Evolutionary conservation across 1,140 invertebrate genomes (phyloP), one percentile per base, ranked within the genome.

Genomic region (Anoplophora glabripennis): DNA sequence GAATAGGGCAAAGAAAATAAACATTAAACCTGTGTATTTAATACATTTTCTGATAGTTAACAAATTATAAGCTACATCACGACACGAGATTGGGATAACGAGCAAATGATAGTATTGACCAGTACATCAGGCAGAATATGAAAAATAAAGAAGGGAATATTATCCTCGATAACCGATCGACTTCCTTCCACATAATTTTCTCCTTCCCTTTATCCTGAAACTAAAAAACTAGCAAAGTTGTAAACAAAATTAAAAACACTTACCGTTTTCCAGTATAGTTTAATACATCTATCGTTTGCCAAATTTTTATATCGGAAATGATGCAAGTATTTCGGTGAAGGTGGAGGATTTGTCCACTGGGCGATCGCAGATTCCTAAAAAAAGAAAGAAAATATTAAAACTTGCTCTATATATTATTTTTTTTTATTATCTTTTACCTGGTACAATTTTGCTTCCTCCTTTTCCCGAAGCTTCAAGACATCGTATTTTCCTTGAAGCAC

Each of bases 111-210:
- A 89, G 73, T 44, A 88, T 84, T 1, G 86, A 86, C 88, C 88
- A 89, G 75, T 89, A 89, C 59, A 89, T 73, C 1, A 86, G 76
- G n/a, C 86, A 80, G 72, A 89, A 89, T 8, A 89, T 74, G 36
- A 89, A 78, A 73, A 89, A 90, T 4, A 89, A 71, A 7, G 81
- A 79, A n/a, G 88, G 88, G 71, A 90, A 90, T 4, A 89, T 81
- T 28, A 87, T 80, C 36, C 87, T 78, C 3, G 85, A 86, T 0
- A 85, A 70, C 65, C 83, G 82, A 69, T 87, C 86, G 34, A 87
- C 85, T 76, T 86, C 84, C 35, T 81, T 74, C 85, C 85, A 87
- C 57, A 87, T 76, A 1, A 86, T 81, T 56, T 82, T 81, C 62
- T 85, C 83, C 65, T 84, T 80, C 7, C 84, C 84, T 4, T 82